Evolutionary conservation across 2,888 invertebrate genomes (phyloP).

Genomic region (Azorinus chamasolen): DNA sequence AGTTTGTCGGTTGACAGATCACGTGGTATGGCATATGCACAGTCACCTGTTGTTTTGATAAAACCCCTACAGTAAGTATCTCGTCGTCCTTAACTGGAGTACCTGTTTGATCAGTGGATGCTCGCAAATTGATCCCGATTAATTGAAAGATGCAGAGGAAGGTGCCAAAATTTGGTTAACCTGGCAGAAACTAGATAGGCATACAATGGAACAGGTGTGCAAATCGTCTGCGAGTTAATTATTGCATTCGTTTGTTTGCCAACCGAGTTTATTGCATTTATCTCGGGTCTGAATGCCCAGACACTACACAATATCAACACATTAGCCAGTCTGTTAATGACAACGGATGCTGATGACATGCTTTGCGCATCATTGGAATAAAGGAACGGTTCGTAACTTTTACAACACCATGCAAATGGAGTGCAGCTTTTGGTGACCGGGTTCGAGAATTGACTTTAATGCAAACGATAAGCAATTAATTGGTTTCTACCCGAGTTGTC

Average conservation of each 20-base stretch:
- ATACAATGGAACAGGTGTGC: slow-evolving; percentile 42
- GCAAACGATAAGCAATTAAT: too few relatives aligned
- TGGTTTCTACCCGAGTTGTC: too few relatives aligned
- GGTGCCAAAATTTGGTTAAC: too few relatives aligned
- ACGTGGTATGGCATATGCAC: slow-evolving; percentile 55
- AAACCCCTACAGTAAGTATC: background rate
- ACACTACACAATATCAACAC: slow-evolving; percentile 26
- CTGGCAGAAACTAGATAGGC: slow-evolving; percentile 12
- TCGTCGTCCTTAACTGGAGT: background rate
- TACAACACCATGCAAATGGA: too few relatives aligned
- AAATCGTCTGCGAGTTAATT: slow-evolving; percentile 25
- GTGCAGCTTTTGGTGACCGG: too few relatives aligned
- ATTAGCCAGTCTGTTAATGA: too few relatives aligned
- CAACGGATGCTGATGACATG: too few relatives aligned
- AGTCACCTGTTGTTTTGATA: slow-evolving; percentile 61
- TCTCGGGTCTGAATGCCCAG: background rate
- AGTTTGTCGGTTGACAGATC: slow-evolving; percentile 49
- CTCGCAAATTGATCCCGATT: slow-evolving; percentile 1
- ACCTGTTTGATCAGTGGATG: slow-evolving; percentile 9
- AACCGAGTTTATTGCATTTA: slow-evolving; percentile 17
- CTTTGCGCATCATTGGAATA: too few relatives aligned
- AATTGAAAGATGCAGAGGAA: too few relatives aligned
- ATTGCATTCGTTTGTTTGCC: slow-evolving; percentile 2
- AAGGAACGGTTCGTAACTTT: too few relatives aligned
- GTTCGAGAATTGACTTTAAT: too few relatives aligned